Conservation (phyloP, 2,797 vertebrate species). For the Aplochiton taeniatus region DNA sequence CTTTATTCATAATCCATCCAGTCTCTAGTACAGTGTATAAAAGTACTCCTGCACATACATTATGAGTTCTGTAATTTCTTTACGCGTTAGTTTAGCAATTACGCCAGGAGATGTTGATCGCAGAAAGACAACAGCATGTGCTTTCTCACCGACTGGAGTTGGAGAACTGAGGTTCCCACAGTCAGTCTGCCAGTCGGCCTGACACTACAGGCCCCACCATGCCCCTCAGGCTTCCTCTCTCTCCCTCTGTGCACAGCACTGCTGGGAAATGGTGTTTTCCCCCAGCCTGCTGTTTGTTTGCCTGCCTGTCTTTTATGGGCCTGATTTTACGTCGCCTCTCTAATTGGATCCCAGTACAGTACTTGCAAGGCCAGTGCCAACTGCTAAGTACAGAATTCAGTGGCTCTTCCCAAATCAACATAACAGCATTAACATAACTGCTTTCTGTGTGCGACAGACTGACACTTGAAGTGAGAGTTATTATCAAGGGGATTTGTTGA, state of each 20-base stretch:
- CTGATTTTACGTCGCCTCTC: conserved; percentile 47
- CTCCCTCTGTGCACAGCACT: conserved; percentile 38
- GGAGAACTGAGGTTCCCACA: conserved; percentile 30
- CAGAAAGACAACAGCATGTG: conserved; percentile 16
- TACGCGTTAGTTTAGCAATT: background rate
- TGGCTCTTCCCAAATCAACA: background rate
- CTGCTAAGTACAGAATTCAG: background rate
- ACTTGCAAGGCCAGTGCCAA: conserved; percentile 10
- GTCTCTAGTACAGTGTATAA: too few species aligned
- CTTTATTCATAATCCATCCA: too few species aligned
- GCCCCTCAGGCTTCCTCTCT: conserved; percentile 37
- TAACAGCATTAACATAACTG: too few species aligned
- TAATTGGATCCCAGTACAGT: conserved; percentile 35
- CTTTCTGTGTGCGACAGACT: too few species aligned
- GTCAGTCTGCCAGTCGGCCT: conserved; percentile 25
- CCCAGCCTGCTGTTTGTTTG: conserved; percentile 34
- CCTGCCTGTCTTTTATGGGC: conserved; percentile 34
- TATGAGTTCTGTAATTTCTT: too few species aligned
- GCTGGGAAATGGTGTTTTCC: conserved; percentile 38
- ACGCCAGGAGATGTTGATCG: background rate
- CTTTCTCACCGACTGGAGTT: conserved; percentile 1
- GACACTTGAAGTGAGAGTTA: too few species aligned
- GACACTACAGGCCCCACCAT: background rate
- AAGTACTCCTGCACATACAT: too few species aligned
- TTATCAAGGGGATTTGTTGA: too few species aligned